A percentile compares a stretch with the other conserved stretches of the same genome.
phyloP scores from a whole-genome alignment of 2,888 invertebrate genomes.

The Malthinus flaveolus region DNA sequence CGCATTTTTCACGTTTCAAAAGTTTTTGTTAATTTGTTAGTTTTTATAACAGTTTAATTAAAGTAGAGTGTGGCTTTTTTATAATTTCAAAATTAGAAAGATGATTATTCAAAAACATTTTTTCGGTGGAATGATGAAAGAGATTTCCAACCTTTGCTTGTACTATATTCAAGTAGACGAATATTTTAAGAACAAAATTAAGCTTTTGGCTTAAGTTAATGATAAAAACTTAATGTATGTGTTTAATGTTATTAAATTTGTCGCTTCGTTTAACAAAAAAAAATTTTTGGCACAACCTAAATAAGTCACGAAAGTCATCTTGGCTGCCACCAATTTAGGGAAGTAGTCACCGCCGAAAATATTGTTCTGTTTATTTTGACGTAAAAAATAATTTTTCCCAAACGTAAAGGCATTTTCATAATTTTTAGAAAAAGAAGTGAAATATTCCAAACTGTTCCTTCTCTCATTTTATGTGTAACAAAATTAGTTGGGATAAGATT shows the following conservation, averaged over 20 bases:
- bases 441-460: background rate
- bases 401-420: background rate
- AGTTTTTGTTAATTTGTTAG: too few species aligned
- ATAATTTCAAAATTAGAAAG: background rate
- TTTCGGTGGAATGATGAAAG: background rate
- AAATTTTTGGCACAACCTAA: background rate
- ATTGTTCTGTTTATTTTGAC: background rate
- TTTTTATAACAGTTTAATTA: background rate
- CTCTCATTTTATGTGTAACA: slow-evolving; percentile 3
- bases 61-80: background rate
- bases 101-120: background rate
- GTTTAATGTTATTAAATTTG: background rate
- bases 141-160: background rate
- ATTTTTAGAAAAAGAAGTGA: background rate
- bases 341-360: background rate
- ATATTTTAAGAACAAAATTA: background rate
- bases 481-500: slow-evolving; percentile 14
- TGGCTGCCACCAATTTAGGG: background rate
- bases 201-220: background rate
- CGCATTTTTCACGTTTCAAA: too few species aligned
- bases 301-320: background rate
- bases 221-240: slow-evolving; percentile 1
- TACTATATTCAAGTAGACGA: too few species aligned
- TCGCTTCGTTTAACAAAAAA: background rate
- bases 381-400: background rate